These are phyloP conservation scores for Cetonia aurata DNA, from an alignment of 2,888 invertebrate species.

Conservation along the genomic window DNA sequence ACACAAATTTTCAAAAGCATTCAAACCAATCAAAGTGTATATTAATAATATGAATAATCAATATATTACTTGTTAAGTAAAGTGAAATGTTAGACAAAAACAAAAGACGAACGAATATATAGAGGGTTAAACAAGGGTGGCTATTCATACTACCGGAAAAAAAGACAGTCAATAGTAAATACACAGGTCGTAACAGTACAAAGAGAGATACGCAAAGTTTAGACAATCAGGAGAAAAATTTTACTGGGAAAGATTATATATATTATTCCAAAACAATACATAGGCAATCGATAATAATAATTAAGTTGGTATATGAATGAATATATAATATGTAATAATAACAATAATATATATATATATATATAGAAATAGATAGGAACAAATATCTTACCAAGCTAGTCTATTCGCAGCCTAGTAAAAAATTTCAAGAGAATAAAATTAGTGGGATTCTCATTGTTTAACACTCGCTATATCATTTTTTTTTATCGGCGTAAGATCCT, in stretches of 20 bases:
- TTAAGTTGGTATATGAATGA: constrained; percentile 12
- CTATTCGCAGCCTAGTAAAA: constrained; percentile 66
- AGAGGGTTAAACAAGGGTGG: constrained; percentile 5
- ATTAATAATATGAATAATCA: too few relatives aligned
- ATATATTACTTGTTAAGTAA: constrained; percentile 16
- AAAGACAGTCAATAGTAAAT: background rate
- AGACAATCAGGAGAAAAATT: constrained; percentile 28
- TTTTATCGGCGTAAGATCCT: constrained; percentile 1
- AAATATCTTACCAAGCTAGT: constrained; percentile 67
- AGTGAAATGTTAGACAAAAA: constrained; percentile 30
- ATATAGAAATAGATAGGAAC: constrained; percentile 44
- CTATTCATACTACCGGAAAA: constrained; percentile 12
- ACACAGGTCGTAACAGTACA: too few relatives aligned
- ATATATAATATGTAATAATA: constrained; percentile 13
- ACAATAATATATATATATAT: constrained; percentile 16
- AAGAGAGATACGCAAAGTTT: background rate
- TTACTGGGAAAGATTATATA: constrained; percentile 30
- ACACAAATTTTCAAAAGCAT: too few relatives aligned
- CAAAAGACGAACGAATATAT: constrained; percentile 10
- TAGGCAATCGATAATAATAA: constrained; percentile 6
- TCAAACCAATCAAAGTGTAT: too few relatives aligned
- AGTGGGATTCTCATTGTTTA: constrained; percentile 55
- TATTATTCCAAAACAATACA: constrained; percentile 25
- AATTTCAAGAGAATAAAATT: constrained; percentile 60
- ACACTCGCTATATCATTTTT: background rate